A percentile compares a stretch with the other conserved stretches of the same genome.
Evolutionary conservation across 1,140 invertebrate genomes (phyloP).

Genomic region (Neotoxoptera formosana): DNA sequence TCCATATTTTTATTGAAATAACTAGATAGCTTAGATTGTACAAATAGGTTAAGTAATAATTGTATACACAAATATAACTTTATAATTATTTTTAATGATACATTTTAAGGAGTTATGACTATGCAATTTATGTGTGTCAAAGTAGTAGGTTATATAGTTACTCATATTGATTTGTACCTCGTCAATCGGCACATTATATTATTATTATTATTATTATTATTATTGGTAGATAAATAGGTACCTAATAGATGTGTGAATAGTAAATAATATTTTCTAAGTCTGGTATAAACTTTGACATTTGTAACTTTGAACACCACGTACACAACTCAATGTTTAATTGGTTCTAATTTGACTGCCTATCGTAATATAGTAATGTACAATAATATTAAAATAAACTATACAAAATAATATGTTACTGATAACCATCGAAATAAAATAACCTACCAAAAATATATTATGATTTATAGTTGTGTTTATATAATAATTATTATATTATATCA

Average conservation of each 20-base stretch:
- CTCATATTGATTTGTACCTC: background rate
- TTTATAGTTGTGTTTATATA: background rate
- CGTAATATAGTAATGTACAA: background rate
- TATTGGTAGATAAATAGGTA: background rate
- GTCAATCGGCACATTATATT: background rate
- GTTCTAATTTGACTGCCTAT: background rate
- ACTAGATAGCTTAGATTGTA: background rate
- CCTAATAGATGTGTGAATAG: background rate
- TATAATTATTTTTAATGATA: background rate
- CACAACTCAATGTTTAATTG: background rate
- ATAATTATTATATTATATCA: background rate
- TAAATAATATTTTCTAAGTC: background rate
- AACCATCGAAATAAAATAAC: background rate
- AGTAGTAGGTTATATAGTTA: background rate
- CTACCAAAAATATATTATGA: background rate
- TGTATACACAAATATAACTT: slow-evolving; percentile 14
- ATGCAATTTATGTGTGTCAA: background rate
- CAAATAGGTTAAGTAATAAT: slow-evolving; percentile 4
- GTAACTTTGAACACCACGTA: background rate
- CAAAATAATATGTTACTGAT: background rate
- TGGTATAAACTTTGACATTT: background rate
- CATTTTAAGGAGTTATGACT: background rate
- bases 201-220: background rate
- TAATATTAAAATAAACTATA: background rate
- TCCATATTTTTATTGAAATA: background rate